Percentiles rank a stretch among this genome's conserved stretches.
These are phyloP conservation scores for Nixonia krombeini DNA, from an alignment of 1,140 invertebrate species.

Conservation along the genomic window DNA sequence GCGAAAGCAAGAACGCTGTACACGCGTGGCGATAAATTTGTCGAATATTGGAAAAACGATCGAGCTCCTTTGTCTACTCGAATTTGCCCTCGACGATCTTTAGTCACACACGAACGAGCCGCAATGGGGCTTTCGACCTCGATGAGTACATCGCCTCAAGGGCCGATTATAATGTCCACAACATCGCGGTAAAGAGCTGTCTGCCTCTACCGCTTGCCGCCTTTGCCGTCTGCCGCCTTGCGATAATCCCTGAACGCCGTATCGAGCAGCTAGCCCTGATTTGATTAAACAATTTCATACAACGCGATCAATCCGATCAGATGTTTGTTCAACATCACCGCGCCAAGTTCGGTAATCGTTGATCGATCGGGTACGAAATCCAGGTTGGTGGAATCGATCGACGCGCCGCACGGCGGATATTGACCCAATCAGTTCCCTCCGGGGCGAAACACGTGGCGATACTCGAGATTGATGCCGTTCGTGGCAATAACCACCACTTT, in stretches of 20 bases:
- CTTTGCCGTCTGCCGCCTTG: too few relatives aligned
- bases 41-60: conserved; percentile 15
- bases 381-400: too few relatives aligned
- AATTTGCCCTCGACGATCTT: conserved; percentile 9
- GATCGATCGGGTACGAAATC: too few relatives aligned
- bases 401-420: neutral
- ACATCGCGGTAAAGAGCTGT: neutral
- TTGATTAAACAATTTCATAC: too few relatives aligned
- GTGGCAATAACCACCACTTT: conserved; percentile 15
- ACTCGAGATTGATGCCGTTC: conserved; percentile 14
- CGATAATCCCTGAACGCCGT: too few relatives aligned
- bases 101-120: conserved; percentile 12
- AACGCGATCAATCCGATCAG: too few relatives aligned
- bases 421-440: conserved; percentile 13
- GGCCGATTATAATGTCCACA: conserved; percentile 10
- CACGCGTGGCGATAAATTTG: conserved; percentile 10
- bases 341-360: neutral
- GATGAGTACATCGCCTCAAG: conserved; percentile 3
- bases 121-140: conserved; percentile 10
- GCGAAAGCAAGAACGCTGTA: conserved; percentile 8
- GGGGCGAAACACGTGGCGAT: conserved; percentile 7
- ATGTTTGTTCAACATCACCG: too few relatives aligned
- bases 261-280: too few relatives aligned
- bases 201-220: conserved; percentile 11
- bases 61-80: conserved; percentile 1